These are phyloP conservation scores for Dryas iulia DNA, from an alignment of 1,140 invertebrate species.

Conservation along the genomic window DNA sequence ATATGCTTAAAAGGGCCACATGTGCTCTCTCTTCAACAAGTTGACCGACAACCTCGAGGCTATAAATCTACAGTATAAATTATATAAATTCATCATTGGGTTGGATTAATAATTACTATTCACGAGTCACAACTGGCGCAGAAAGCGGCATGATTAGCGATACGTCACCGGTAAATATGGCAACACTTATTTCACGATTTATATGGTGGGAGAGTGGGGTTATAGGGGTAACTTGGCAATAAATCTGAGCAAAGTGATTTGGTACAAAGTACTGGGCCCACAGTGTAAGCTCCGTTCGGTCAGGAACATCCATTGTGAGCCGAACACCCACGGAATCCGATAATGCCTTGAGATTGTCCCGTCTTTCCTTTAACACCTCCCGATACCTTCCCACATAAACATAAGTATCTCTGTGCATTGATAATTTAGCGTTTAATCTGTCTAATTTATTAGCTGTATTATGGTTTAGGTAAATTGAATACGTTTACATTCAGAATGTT, in stretches of 20 bases:
- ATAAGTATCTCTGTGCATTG: conserved; percentile 40
- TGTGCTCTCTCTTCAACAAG: conserved; percentile 6
- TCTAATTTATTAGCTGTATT: conserved; percentile 2
- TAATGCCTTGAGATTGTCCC: conserved; percentile 77
- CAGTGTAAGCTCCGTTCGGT: conserved; percentile 65
- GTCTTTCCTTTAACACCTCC: conserved; percentile 75
- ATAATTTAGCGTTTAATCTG: conserved; percentile 32
- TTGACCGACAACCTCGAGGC: conserved; percentile 36
- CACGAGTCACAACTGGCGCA: conserved; percentile 55
- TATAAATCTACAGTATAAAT: conserved; percentile 74
- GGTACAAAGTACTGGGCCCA: conserved; percentile 74
- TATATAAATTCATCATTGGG: conserved; percentile 72
- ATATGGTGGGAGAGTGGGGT: conserved; percentile 66
- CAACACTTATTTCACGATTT: conserved; percentile 77
- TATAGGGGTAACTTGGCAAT: conserved; percentile 66
- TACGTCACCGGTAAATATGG: conserved; percentile 78
- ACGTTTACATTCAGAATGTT: background rate
- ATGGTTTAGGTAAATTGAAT: background rate
- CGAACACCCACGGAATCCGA: conserved; percentile 70
- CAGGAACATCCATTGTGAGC: conserved; percentile 72
- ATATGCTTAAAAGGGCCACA: conserved; percentile 12
- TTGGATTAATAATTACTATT: conserved; percentile 75
- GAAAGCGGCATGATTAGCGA: conserved; percentile 70
- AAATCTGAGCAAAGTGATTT: conserved; percentile 76
- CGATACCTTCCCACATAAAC: conserved; percentile 47